Evolutionary conservation across 2,888 invertebrate genomes (phyloP).

Genomic region (Lepidocyrtinus sp.): DNA sequence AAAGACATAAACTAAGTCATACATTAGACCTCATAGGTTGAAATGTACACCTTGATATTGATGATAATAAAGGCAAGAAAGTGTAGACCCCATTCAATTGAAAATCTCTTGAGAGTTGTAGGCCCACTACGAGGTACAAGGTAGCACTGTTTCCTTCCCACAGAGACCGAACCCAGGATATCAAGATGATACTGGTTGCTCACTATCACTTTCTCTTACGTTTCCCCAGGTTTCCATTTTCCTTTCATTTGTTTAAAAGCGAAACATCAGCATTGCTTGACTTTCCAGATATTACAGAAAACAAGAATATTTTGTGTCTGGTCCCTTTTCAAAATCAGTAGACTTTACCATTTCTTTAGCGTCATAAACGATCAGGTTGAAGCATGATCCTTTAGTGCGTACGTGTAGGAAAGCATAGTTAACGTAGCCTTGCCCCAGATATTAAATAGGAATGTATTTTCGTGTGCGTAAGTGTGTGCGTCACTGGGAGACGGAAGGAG

Average conservation of each 20-base stretch:
- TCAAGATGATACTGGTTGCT: neutral
- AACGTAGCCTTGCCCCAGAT: slow-evolving; percentile 56
- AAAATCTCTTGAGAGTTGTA: slow-evolving; percentile 47
- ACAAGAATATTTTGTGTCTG: neutral
- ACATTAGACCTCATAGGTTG: neutral
- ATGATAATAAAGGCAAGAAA: slow-evolving; percentile 3
- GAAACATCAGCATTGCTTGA: neutral
- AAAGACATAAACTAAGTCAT: neutral
- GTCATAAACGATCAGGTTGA: no score
- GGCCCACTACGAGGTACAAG: no score
- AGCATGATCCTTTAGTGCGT: no score
- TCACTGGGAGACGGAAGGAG: slow-evolving; percentile 52
- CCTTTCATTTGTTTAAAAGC: neutral
- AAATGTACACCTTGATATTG: neutral
- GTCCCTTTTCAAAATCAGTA: no score
- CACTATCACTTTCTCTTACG: neutral
- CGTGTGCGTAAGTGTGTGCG: slow-evolving; percentile 62
- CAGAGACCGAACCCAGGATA: no score
- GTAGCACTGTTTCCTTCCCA: no score
- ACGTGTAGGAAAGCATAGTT: slow-evolving; percentile 36
- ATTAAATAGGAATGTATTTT: neutral
- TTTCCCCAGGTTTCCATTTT: slow-evolving; percentile 5
- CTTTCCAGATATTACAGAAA: neutral
- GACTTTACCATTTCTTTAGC: no score
- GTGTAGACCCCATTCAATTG: slow-evolving; percentile 44